phyloP scores from a whole-genome alignment of 2,888 invertebrate genomes.

The Polyommatus iphigenia region DNA sequence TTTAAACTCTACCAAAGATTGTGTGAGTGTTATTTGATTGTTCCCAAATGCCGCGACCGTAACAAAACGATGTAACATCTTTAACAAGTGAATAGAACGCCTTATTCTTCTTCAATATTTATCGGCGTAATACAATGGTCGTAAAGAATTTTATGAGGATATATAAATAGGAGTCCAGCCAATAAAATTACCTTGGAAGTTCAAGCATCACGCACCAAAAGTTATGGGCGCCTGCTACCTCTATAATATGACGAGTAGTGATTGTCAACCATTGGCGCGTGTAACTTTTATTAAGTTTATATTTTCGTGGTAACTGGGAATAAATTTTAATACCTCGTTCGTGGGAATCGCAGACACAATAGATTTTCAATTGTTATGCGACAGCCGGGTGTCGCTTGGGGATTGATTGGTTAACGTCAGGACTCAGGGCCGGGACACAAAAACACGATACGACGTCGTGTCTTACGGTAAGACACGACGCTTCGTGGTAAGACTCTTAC shows the following conservation, averaged over 20 bases:
- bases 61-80: not conserved
- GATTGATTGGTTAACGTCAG: too few relatives aligned
- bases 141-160: constrained; percentile 14
- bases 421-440: too few relatives aligned
- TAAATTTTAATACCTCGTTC: too few relatives aligned
- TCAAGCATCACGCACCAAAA: constrained; percentile 26
- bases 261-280: constrained; percentile 23
- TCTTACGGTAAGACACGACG: too few relatives aligned
- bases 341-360: too few relatives aligned
- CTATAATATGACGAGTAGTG: constrained; percentile 13
- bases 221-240: constrained; percentile 14
- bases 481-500: too few relatives aligned
- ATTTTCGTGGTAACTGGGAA: not conserved
- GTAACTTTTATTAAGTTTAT: constrained; percentile 1
- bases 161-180: constrained; percentile 8
- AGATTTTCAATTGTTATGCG: too few relatives aligned
- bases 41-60: not conserved
- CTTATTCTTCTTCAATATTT: not conserved
- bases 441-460: too few relatives aligned
- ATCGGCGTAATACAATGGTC: constrained; percentile 24
- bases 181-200: constrained; percentile 27
- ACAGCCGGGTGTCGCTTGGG: too few relatives aligned
- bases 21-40: not conserved
- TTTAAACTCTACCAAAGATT: too few relatives aligned
- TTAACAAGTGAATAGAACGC: constrained; percentile 1